Base-by-base conservation (phyloP, 2,888 invertebrate genomes). In the Drosophila stalkeri region DNA sequence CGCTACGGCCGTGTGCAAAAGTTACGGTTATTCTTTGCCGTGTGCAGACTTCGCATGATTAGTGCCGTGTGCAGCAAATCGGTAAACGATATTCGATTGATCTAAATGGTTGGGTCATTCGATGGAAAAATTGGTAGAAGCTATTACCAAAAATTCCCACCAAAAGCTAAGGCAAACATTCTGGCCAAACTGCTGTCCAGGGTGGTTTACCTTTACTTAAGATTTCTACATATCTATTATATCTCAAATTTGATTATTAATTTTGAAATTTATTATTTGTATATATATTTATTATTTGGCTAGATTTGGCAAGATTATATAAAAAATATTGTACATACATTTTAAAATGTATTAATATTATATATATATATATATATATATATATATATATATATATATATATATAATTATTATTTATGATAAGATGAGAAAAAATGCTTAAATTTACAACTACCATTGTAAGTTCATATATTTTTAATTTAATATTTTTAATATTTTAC, bases 1-100 rank as follows among this genome's bases (percentile, higher is more conserved):
- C n/a, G 43, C 11, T 47, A 46, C 63, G 60, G 59, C 57, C 82
- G 86, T 84, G 84, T 75, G 86, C 84, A 84, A 84, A 82, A 79
- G 16, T 70, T 81, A 87, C 82, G 70, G 73, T 56, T 79, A 79
- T 82, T 81, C 68, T 51, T 71, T 54, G 41, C 31, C 81, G 86
- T 81, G 86, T 72, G 82, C 84, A 77, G 72, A 81, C 27, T 73
- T 82, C 70, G 72, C 81, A 81, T 66, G 12, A 23, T 54, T 71
- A 69, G 86, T 59, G 60, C 20, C 76, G 87, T 11, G 82, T 41
- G 86, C 87, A 85, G 54, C 59, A 67, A 47, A 67, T 33, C 27
- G 62, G 75, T 59, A 57, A 82, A 78, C 79, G 66, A 66, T 72
- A 74, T 81, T 81, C 57, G 55, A 44, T 23, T 69, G 72, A 61